Evolutionary conservation across 1,140 invertebrate species (phyloP).

Genomic region (Parasteatoda tepidariorum): DNA sequence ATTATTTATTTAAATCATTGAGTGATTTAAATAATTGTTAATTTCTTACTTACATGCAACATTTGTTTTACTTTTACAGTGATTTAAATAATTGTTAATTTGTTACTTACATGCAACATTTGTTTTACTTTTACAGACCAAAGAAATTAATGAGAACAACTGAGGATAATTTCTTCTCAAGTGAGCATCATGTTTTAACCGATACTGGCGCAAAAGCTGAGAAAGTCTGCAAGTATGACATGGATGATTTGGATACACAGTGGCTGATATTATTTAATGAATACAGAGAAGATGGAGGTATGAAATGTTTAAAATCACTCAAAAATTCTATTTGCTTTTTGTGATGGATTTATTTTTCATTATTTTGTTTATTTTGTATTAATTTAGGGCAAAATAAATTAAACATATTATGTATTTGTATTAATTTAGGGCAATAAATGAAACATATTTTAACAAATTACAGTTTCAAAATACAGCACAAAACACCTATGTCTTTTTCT

Average conservation of each 20-base stretch:
- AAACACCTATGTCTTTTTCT: no score
- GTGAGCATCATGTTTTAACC: slow-evolving; percentile 86
- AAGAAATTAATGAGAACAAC: slow-evolving; percentile 91
- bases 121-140: slow-evolving; percentile 74
- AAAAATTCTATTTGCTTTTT: background rate
- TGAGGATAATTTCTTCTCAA: slow-evolving; percentile 86
- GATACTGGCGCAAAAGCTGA: slow-evolving; percentile 87
- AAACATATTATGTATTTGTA: no score
- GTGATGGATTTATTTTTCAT: background rate
- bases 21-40: background rate
- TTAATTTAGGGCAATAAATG: no score
- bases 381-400: no score
- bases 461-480: no score
- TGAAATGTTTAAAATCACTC: background rate
- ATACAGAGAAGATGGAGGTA: slow-evolving; percentile 75
- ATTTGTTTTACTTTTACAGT: no score
- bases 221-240: slow-evolving; percentile 92
- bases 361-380: background rate
- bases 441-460: no score
- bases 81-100: background rate
- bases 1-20: background rate
- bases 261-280: slow-evolving; percentile 91
- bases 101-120: background rate
- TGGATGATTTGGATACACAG: slow-evolving; percentile 90
- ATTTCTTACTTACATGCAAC: background rate